Conservation (phyloP, 2,113 vertebrate species). For the Sylvilagus bachmani region DNA sequence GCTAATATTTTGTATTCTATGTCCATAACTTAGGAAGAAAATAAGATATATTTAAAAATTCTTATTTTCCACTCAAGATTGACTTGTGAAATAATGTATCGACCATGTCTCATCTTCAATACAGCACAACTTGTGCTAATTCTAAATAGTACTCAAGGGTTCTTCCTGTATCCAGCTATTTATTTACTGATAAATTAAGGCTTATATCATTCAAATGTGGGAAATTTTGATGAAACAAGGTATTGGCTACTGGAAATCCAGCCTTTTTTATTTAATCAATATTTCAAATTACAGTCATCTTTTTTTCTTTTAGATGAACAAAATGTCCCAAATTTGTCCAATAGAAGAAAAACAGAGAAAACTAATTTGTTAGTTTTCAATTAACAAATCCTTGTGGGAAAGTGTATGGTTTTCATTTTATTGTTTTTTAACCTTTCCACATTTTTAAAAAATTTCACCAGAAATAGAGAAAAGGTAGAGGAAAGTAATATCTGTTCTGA, state of each 20-base stretch:
- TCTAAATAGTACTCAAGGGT: neutral
- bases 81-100: neutral
- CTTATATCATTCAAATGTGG: neutral
- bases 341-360: neutral
- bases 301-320: neutral
- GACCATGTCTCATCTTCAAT: neutral
- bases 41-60: slow-evolving; percentile 5
- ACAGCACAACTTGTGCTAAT: neutral
- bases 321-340: neutral
- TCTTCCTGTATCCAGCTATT: neutral
- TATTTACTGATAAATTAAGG: neutral
- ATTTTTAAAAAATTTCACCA: neutral
- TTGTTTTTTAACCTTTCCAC: neutral
- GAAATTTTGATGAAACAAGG: neutral
- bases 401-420: neutral
- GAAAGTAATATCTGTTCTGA: neutral
- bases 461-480: neutral
- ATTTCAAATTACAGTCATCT: neutral
- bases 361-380: neutral
- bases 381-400: neutral
- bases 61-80: neutral
- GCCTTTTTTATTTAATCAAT: neutral
- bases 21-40: neutral
- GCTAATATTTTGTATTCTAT: neutral
- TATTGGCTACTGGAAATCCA: neutral